Conservation (phyloP, 1,140 invertebrate species). For the Brachionus rubens region DNA sequence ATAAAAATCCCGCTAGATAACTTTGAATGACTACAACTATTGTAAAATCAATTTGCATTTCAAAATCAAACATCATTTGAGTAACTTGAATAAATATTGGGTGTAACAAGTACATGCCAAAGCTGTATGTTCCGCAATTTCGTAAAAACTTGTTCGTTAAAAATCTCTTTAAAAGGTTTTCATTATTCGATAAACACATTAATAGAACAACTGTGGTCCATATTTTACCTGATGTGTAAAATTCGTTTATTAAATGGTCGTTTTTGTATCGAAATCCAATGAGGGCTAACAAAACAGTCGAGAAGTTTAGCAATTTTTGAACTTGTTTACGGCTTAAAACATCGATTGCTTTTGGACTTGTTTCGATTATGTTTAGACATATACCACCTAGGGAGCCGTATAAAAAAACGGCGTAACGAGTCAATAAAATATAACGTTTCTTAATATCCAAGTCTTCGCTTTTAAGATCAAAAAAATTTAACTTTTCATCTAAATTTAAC, state of each 20-base stretch:
- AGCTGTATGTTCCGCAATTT: constrained; percentile 30
- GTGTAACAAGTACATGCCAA: constrained; percentile 13
- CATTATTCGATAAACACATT: neutral
- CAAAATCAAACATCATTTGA: neutral
- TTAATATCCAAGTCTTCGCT: constrained; percentile 15
- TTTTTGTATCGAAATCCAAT: constrained; percentile 28
- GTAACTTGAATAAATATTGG: constrained; percentile 27
- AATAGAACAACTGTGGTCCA: neutral
- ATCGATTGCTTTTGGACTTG: neutral
- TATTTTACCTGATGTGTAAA: constrained; percentile 23
- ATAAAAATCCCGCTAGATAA: neutral
- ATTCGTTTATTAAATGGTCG: neutral
- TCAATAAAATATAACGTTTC: neutral
- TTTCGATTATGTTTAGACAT: neutral
- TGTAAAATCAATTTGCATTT: constrained; percentile 24
- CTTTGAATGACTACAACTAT: neutral
- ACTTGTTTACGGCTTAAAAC: neutral
- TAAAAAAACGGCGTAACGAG: constrained; percentile 16
- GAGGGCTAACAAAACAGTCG: neutral
- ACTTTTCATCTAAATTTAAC: neutral
- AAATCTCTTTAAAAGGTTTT: constrained; percentile 10
- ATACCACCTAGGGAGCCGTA: neutral
- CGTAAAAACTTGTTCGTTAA: neutral
- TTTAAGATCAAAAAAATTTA: neutral
- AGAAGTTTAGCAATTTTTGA: neutral